Evolutionary conservation across 1,140 invertebrate genomes (phyloP).

Genomic region (Cydia strobilella): DNA sequence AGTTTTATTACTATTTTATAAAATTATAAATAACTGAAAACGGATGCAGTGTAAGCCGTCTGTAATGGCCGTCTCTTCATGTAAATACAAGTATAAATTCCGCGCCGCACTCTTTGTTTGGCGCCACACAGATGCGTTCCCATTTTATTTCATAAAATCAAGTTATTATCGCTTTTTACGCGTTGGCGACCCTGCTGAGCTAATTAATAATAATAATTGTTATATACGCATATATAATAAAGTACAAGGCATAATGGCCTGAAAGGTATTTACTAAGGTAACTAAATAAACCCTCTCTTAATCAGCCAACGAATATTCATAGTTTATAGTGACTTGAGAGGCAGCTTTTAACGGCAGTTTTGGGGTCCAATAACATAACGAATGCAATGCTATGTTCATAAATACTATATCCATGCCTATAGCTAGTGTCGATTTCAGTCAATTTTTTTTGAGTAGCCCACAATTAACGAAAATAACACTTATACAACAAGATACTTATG

Average conservation of each 20-base stretch:
- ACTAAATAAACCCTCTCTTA: no score
- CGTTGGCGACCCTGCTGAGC: not conserved
- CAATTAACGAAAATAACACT: no score
- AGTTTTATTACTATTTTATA: no score
- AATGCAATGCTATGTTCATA: no score
- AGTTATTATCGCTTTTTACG: conserved; percentile 28
- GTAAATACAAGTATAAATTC: conserved; percentile 30
- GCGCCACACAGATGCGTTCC: conserved; percentile 19
- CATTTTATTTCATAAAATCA: conserved; percentile 22
- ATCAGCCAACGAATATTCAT: no score
- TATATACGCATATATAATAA: not conserved
- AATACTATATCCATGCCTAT: no score
- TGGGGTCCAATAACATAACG: no score
- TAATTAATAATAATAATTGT: not conserved
- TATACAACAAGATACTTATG: not conserved
- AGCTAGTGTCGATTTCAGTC: no score
- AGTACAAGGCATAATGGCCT: not conserved
- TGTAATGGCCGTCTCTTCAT: conserved; percentile 24
- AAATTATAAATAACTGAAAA: not conserved
- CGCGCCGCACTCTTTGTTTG: conserved; percentile 27
- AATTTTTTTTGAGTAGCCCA: no score
- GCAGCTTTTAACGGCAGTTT: no score
- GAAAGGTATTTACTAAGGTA: not conserved
- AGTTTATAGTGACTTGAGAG: no score
- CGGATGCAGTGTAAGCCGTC: not conserved